Evolutionary conservation across 2,797 vertebrate species (phyloP), one percentile per base, ranked within the genome.

Genomic region (Microctenopoma lineatum): DNA sequence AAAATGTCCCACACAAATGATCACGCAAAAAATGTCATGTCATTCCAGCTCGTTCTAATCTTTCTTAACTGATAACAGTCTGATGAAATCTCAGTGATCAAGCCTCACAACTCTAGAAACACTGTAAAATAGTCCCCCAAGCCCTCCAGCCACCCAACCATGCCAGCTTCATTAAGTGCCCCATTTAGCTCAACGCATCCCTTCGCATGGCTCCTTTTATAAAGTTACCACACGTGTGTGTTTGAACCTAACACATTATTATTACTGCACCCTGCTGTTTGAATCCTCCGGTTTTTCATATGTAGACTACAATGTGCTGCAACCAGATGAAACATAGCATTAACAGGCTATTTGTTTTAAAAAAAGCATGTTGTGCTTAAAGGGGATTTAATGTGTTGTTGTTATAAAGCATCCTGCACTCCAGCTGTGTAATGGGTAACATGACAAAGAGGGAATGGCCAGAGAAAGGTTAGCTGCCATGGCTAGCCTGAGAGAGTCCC

Each of bases 161-260:
- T 73, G 78, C 76, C 73, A 84, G 52, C 16, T 66, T 82, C 82
- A 89, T 92, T 90, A 90, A 75, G 68, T 80, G 86, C 65, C 56
- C 63, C 69, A 86, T 93, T 91, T 85, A 86, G 47, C 72, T 57
- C 55, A 80, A 54, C 39, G 39, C 48, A 85, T 53, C 41, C 60
- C 39, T 46, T 52, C 57, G 59, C 60, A 64, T 64, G 63, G 29
- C 42, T 72, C 56, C 63, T 82, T 84, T 84, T 70, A 79, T 75
- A 56, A 59, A 42, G 56, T 79, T 78, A 77, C 81, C 72, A 53
- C 39, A 36, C n/a, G 70, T 48, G 45, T 73, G 63, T 66, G 73
- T 78, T 84, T 77, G 42, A 77, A 70, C 73, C 67, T 68, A 39
- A 56, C 48, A 57, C 83, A 44, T 81, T 76, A 84, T 89, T 88